Conservation (phyloP, 92 coral and sea anemone genomes). For the Epizoanthus ramosus region DNA sequence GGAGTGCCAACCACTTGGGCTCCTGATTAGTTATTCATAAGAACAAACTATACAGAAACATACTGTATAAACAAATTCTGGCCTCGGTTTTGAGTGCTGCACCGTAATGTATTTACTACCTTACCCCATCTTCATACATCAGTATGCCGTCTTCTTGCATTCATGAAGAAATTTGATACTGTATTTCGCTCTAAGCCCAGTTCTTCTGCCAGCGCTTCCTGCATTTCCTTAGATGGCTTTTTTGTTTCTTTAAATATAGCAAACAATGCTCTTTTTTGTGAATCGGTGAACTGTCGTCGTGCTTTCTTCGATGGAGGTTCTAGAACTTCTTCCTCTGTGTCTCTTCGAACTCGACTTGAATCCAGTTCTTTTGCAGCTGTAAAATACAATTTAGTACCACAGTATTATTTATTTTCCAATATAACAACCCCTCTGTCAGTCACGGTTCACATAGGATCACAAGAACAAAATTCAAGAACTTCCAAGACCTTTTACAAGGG, state of each 20-base stretch:
- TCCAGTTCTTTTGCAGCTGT: conserved; percentile 86
- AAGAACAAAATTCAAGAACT: too few species aligned
- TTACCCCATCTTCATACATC: conserved; percentile 45
- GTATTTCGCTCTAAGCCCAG: conserved; percentile 79
- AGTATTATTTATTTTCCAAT: neutral
- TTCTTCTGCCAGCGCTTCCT: conserved; percentile 87
- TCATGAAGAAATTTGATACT: conserved; percentile 91
- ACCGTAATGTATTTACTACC: neutral
- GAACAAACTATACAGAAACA: too few species aligned
- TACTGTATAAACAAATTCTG: too few species aligned
- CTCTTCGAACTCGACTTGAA: conserved; percentile 54
- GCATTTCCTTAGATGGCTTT: conserved; percentile 88
- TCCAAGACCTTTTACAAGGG: too few species aligned
- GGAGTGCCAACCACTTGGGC: too few species aligned
- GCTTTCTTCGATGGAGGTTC: conserved; percentile 63
- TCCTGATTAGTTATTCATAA: too few species aligned
- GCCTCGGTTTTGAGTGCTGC: too few species aligned
- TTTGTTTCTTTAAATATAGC: conserved; percentile 91
- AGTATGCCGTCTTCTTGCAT: conserved; percentile 86
- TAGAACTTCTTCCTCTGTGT: conserved; percentile 32
- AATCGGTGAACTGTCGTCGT: conserved; percentile 79
- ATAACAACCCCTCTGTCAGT: too few species aligned
- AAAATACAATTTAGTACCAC: neutral
- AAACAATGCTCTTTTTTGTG: conserved; percentile 85
- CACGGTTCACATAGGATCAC: too few species aligned